Percentiles rank a stretch among this genome's conserved stretches.
phyloP scores from a whole-genome alignment of 2,797 vertebrate genomes.

The Alectoris magna region DNA sequence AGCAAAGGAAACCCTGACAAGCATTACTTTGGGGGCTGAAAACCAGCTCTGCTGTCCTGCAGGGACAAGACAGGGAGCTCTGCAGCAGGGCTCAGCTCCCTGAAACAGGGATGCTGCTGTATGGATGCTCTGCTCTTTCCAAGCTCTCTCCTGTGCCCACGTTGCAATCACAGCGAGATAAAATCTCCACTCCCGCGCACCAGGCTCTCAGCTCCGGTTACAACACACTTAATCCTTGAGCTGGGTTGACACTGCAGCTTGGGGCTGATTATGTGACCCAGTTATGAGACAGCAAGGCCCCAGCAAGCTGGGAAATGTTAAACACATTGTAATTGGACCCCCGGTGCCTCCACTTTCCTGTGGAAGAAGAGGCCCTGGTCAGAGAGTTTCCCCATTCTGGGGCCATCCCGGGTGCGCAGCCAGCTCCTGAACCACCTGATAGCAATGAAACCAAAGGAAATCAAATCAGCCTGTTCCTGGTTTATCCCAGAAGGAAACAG shows the following conservation, averaged over 20 bases:
- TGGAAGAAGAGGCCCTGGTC: not conserved
- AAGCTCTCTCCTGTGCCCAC: not conserved
- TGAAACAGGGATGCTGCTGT: accelerated
- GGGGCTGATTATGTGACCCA: not conserved
- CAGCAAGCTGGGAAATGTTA: slow-evolving; percentile 39
- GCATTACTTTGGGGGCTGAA: accelerated
- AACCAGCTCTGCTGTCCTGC: not conserved
- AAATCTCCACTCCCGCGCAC: not conserved
- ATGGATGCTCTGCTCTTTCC: not conserved
- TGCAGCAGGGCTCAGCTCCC: not conserved
- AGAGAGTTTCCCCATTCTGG: not conserved
- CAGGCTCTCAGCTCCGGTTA: slow-evolving; percentile 24
- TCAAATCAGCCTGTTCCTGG: not conserved
- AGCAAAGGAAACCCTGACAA: not conserved
- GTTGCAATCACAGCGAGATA: not conserved
- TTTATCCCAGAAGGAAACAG: slow-evolving; percentile 35
- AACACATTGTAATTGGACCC: slow-evolving; percentile 49
- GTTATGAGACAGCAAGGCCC: slow-evolving; percentile 32
- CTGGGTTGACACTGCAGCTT: not conserved
- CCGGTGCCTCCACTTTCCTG: not conserved
- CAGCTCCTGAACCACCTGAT: not conserved
- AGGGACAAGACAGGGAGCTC: no score
- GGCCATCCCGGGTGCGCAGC: accelerated
- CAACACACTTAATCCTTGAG: slow-evolving; percentile 50
- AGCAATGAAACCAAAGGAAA: not conserved